Evolutionary conservation across 2,113 vertebrate genomes (phyloP), one percentile per base, ranked within the genome.

Genomic region (Calidris pugnax): DNA sequence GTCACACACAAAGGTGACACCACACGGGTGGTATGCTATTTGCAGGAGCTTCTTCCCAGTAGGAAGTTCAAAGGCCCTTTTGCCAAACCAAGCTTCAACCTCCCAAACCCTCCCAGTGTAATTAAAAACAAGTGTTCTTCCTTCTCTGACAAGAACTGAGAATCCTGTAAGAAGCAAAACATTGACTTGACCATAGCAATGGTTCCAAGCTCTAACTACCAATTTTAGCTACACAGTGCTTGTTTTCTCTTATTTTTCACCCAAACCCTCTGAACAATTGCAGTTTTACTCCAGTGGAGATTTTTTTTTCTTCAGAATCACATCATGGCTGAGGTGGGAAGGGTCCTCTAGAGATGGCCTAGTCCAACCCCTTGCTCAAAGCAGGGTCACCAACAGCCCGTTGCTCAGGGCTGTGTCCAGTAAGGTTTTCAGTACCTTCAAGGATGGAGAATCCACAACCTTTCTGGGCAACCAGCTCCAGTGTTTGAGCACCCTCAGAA

Each of bases 171-270:
- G 27, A 67, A 20, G 14, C 22, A 69, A 86, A 92, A 80, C 1
- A 1, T 12, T 4, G 39, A 74, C 27, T 32, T 53, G 41, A 77
- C 45, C 55, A 56, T 1, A 43, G 48, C 0, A 1, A 60, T 6
- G 23, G 47, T 80, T 79, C 51, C 47, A 75, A n/a, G 20, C 45
- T 69, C 23, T 67, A 67, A 32, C 43, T 47, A 64, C 32, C 13
- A 79, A 23, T 32, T 82, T 7, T 8, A 85, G 8, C 13, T 63
- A 62, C 1, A 15, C 7, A 27, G 23, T 27, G 13, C 6, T 35
- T 69, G 43, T 72, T 72, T 63, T 33, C 33, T 63, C 32, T 20
- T 63, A 7, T 22, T 62, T 89, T 78, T 48, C 69, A 62, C 32
- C n/a, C 21, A 82, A 87, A 21, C 3, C 4, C 37, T 39, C 51